Conservation (phyloP, 1,140 invertebrate species). For the Dolichoris vasculosae region DNA sequence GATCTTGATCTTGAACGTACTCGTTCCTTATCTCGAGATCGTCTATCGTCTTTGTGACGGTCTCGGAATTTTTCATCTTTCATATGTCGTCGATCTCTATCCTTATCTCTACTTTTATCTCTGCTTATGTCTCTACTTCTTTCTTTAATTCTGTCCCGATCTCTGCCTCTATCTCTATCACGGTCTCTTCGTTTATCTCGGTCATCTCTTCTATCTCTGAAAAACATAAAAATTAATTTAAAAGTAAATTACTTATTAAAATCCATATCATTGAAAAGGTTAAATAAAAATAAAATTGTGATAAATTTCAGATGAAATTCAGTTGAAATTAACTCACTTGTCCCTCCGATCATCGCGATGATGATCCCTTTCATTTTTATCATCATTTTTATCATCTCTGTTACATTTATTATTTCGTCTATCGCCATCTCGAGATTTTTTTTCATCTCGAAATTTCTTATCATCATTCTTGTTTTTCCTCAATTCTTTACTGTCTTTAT, state of each 20-base stretch:
- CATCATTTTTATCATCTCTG: conserved; percentile 66
- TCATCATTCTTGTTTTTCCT: conserved; percentile 63
- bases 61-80: conserved; percentile 63
- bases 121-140: conserved; percentile 59
- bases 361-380: conserved; percentile 63
- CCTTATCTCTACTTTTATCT: conserved; percentile 64
- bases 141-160: conserved; percentile 63
- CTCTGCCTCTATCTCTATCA: conserved; percentile 55
- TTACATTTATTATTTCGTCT: conserved; percentile 62
- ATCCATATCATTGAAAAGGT: not conserved
- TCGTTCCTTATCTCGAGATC: conserved; percentile 64
- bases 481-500: conserved; percentile 64
- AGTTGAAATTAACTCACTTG: conserved; percentile 1
- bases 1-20: conserved; percentile 60
- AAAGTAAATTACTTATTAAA: not conserved
- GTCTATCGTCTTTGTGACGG: conserved; percentile 61
- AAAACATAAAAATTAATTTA: not conserved
- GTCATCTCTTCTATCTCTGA: conserved; percentile 38
- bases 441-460: conserved; percentile 63
- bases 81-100: conserved; percentile 58
- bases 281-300: not conserved
- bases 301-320: too few species aligned
- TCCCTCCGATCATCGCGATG: conserved; percentile 56
- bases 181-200: conserved; percentile 55
- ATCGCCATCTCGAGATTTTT: conserved; percentile 61